Conservation (phyloP, 2,113 vertebrate genomes). For the Pachyramphus minor region DNA sequence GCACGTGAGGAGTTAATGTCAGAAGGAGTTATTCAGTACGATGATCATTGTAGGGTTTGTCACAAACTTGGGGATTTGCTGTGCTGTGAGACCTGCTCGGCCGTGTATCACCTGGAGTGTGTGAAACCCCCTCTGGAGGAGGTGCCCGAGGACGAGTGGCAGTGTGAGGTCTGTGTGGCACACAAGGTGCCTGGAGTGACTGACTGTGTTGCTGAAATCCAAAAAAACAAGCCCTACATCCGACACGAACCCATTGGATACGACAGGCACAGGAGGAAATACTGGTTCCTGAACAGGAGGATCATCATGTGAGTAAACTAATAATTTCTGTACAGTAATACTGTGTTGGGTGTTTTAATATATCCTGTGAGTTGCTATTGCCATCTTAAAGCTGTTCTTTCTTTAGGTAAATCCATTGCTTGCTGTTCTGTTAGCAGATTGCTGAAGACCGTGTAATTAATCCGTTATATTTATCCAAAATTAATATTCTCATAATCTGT, state of each 20-base stretch:
- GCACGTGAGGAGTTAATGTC: conserved; percentile 98
- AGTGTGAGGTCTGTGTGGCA: conserved; percentile 96
- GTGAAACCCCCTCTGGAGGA: conserved; percentile 93
- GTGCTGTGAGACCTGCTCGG: conserved; percentile 96
- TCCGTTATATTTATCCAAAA: not conserved
- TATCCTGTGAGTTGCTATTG: not conserved
- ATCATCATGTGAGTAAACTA: conserved; percentile 90
- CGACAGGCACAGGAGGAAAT: conserved; percentile 93
- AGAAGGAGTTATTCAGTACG: conserved; percentile 93
- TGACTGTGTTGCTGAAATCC: conserved; percentile 93
- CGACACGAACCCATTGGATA: conserved; percentile 95
- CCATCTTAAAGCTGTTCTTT: not conserved
- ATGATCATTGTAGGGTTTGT: conserved; percentile 96
- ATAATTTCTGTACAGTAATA: not conserved
- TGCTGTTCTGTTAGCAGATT: not conserved
- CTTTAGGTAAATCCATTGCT: not conserved
- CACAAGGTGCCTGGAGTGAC: conserved; percentile 94
- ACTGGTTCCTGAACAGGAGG: conserved; percentile 96
- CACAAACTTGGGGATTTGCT: conserved; percentile 97
- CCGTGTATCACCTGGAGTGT: conserved; percentile 96
- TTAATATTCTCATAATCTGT: not conserved
- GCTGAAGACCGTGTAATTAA: not conserved
- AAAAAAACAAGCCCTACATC: conserved; percentile 94
- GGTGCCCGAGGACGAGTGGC: conserved; percentile 98
- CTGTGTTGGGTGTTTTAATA: not conserved